phyloP scores from a whole-genome alignment of 1,140 invertebrate species.

The Drosophila kurseongensis region DNA sequence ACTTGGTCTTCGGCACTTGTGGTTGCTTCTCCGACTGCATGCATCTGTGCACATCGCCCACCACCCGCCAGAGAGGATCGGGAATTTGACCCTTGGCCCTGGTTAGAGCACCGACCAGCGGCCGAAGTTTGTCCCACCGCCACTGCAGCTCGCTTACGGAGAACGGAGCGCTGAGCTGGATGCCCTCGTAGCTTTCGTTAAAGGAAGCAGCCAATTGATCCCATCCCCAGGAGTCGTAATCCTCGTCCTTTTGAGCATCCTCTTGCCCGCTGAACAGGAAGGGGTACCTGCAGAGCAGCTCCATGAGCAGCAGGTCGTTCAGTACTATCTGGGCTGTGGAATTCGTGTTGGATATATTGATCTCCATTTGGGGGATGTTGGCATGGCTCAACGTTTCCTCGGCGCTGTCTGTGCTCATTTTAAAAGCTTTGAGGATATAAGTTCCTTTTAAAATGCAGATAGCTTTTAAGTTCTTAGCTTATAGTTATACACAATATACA shows the following conservation, averaged over 20 bases:
- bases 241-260: conserved; percentile 28
- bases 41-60: conserved; percentile 27
- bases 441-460: no score
- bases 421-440: not conserved
- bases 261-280: conserved; percentile 46
- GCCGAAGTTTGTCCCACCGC: conserved; percentile 56
- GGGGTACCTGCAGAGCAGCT: conserved; percentile 58
- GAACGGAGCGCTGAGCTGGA: conserved; percentile 29
- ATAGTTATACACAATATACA: no score
- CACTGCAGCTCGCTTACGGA: conserved; percentile 38
- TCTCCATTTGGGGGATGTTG: conserved; percentile 15
- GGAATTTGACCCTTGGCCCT: conserved; percentile 31
- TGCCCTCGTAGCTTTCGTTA: conserved; percentile 50
- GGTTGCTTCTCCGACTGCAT: conserved; percentile 4
- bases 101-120: conserved; percentile 25
- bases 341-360: conserved; percentile 52
- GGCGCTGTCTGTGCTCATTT: conserved; percentile 14
- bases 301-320: conserved; percentile 64
- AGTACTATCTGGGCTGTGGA: conserved; percentile 44
- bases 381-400: not conserved
- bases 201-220: conserved; percentile 48
- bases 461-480: no score
- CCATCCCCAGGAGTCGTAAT: conserved; percentile 72
- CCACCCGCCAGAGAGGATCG: conserved; percentile 14
- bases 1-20: not conserved